These are phyloP conservation scores for Phyllostomus discolor DNA, from an alignment of 2,113 vertebrate species.

Conservation along the genomic window DNA sequence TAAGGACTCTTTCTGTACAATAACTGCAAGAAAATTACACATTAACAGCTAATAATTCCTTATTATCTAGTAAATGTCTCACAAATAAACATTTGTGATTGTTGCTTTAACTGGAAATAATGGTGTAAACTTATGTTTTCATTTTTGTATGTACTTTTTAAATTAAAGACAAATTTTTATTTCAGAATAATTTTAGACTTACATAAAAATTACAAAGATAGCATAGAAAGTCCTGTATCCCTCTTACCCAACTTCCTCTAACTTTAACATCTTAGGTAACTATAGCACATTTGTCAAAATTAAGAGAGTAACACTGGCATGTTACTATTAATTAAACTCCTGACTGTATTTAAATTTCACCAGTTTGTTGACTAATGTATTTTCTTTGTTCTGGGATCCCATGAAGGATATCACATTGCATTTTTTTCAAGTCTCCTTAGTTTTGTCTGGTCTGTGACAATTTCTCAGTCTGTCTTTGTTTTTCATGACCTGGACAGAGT, in stretches of 20 bases:
- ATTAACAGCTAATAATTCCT: neutral
- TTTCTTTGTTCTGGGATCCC: neutral
- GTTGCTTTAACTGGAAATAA: slow-evolving; percentile 10
- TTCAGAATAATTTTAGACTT: slow-evolving; percentile 21
- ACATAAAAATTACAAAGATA: neutral
- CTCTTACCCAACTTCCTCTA: neutral
- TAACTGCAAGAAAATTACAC: neutral
- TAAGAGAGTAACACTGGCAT: neutral
- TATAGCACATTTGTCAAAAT: neutral
- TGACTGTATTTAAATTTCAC: neutral
- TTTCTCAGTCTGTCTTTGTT: neutral
- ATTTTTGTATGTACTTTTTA: slow-evolving; percentile 22
- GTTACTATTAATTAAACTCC: neutral
- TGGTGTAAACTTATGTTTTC: neutral
- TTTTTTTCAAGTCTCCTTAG: neutral
- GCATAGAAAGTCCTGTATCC: neutral
- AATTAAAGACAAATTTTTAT: neutral
- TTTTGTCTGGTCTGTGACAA: neutral
- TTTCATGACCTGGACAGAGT: neutral
- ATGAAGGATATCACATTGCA: neutral
- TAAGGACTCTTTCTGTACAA: neutral
- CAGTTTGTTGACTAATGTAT: neutral
- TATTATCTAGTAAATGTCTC: neutral
- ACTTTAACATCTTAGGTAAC: neutral
- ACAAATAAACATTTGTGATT: neutral